Evolutionary conservation across 1,140 invertebrate genomes (phyloP).

Genomic region (Lordiphosa stackelbergi): DNA sequence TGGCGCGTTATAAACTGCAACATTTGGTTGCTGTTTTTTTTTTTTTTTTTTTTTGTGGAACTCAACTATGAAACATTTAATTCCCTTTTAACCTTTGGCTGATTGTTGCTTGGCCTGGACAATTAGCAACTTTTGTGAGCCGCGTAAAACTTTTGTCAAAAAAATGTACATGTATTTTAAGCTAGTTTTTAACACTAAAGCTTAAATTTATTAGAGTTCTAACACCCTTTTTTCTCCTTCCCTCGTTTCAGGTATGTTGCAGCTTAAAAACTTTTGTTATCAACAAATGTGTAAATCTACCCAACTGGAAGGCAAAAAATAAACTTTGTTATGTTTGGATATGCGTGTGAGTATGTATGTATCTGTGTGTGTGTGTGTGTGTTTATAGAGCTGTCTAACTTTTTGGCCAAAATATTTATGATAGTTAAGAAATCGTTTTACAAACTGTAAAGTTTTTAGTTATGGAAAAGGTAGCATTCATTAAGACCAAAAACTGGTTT

Average conservation of each 20-base stretch:
- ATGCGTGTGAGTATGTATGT: background rate
- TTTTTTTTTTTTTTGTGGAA: slow-evolving; percentile 16
- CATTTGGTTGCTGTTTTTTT: slow-evolving; percentile 11
- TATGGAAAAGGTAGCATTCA: slow-evolving; percentile 12
- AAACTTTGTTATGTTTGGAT: slow-evolving; percentile 34
- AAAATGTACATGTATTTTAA: background rate
- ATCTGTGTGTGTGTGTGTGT: slow-evolving; percentile 16
- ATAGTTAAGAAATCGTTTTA: slow-evolving; percentile 64
- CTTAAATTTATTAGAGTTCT: background rate
- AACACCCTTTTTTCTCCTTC: slow-evolving; percentile 7
- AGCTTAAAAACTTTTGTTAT: slow-evolving; percentile 70
- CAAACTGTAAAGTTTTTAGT: slow-evolving; percentile 26
- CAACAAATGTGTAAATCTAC: slow-evolving; percentile 73
- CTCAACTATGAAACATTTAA: too few relatives aligned
- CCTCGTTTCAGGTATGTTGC: slow-evolving; percentile 46
- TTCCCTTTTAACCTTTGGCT: slow-evolving; percentile 37
- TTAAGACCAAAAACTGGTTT: too few relatives aligned
- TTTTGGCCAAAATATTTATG: slow-evolving; percentile 72
- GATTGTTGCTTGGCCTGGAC: slow-evolving; percentile 1
- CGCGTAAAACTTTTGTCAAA: slow-evolving; percentile 48
- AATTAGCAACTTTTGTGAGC: slow-evolving; percentile 64
- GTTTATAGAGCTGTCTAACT: slow-evolving; percentile 59
- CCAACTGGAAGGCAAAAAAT: slow-evolving; percentile 41
- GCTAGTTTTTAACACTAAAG: slow-evolving; percentile 2
- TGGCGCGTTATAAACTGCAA: slow-evolving; percentile 55